Base-by-base conservation (phyloP, 1,140 invertebrate species). In the Scaptomyza pallida region DNA sequence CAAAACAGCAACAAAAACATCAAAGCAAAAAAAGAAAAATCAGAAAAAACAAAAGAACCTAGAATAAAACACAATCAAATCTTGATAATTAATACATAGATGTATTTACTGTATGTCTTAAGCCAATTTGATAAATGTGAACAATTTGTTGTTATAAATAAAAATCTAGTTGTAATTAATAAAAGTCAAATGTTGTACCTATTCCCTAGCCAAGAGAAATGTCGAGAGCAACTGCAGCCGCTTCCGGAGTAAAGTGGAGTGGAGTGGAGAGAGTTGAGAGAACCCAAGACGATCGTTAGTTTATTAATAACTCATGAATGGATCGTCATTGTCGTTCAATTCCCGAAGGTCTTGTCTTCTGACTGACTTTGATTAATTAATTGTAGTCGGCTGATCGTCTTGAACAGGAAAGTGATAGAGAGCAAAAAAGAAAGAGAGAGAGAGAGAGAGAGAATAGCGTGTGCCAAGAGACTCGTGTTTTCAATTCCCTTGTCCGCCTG, bases 111-210 rank as follows among this genome's bases (percentile, higher is more conserved):
- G 41, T 41, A 52, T 78, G 59, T 76, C 43, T 26, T 86, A 81
- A 85, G 82, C 61, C 74, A 74, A 76, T 48, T 88, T 81, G 81
- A 86, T 88, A 77, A 86, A 85, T 85, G 77, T 77, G 69, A 67
- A 74, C 73, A 86, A 85, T 85, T 86, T 86, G 81, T 81, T 85
- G 81, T 76, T 85, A 85, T 85, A 85, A 85, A 85, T 85, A 85
- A 86, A 85, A 77, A 86, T 88, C 54, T 86, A 85, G 82, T 43
- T 74, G 81, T 85, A 85, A 85, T 85, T 85, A 85, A 85, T 85
- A 74, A 75, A 88, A 86, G 81, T 88, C 81, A 81, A 61, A 74
- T 48, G 62, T 15, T 37, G 26, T 71, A 64, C 55, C 54, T 74
- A 64, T 74, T 54, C 3, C 26, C 35, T 9, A 51, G 13, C 43